Base-by-base conservation (phyloP, 2,888 invertebrate species). In the Cataglyphis cursor region DNA sequence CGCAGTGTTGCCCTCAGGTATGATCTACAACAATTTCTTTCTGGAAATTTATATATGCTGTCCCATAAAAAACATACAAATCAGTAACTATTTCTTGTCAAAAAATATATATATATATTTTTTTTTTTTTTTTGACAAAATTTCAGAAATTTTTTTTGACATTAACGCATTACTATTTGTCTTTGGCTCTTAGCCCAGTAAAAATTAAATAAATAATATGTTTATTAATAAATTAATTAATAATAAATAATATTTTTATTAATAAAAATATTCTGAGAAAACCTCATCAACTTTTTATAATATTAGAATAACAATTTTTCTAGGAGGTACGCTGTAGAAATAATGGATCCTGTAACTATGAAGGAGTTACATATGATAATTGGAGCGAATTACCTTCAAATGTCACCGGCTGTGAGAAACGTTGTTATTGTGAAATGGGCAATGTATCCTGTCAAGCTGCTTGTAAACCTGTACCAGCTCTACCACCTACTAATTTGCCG, bases 371-470 rank as follows among this genome's bases (percentile, higher is more conserved):
- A 80, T 95, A 95, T 92, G 94, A 94, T 54, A 98, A 98, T 94
- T 98, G 98, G 97, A 97, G 97, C 81, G 97, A 97, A 91, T 96
- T 99, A 65, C 98, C 98, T 0, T 95, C 96, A 10, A 96, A 97
- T 76, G 95, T 98, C 3, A 97, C 98, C 15, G 98, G 98, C 73
- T 99, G 98, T 92, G 98, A 98, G 86, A 96, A 97, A 89, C 96
- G 97, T 89, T 99, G 98, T 93, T 98, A 97, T 93, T 99, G 98
- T 93, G 98, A 98, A 94, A 97, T 97, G 94, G 98, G 98, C 21
- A 97, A 97, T 88, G 96, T 99, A 24, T 97, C 98, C 85, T 99
- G 99, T 92, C 97, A 97, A 88, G 97, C 97, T 54, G 96, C 97
- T 18, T 99, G 99, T 95, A 96, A 97, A 1, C 97, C 97, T 0